A percentile compares a stretch with the other conserved stretches of the same genome.
These are phyloP conservation scores for Pantherophis vulpinus DNA, from an alignment of 2,797 vertebrate species.

Conservation along the genomic window DNA sequence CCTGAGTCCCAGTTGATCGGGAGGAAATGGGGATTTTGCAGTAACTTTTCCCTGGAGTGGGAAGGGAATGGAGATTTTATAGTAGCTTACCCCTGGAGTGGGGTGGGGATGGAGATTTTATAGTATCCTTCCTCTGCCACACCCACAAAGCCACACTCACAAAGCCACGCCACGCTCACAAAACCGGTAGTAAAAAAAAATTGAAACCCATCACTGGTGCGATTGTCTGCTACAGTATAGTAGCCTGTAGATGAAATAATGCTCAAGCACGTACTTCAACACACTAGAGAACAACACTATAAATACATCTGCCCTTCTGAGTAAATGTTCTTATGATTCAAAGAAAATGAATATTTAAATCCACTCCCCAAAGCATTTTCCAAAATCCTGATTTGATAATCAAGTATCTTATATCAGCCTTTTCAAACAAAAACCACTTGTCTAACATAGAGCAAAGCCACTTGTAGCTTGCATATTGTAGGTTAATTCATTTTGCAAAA, in stretches of 20 bases:
- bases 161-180: no score
- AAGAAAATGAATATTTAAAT: constrained; percentile 40
- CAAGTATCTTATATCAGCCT: constrained; percentile 37
- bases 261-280: constrained; percentile 29
- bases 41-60: no score
- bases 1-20: no score
- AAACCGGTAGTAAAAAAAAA: no score
- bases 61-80: no score
- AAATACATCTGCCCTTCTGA: constrained; percentile 39
- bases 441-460: constrained; percentile 22
- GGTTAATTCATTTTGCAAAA: constrained; percentile 54
- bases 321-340: constrained; percentile 41
- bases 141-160: no score
- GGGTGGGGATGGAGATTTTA: no score
- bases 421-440: constrained; percentile 33
- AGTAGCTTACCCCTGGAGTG: no score
- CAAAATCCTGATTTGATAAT: constrained; percentile 45
- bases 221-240: constrained; percentile 10
- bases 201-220: not conserved
- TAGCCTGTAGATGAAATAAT: constrained; percentile 35
- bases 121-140: no score
- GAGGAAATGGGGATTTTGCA: no score
- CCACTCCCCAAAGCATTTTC: constrained; percentile 17
- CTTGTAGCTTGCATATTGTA: constrained; percentile 36
- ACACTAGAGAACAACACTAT: constrained; percentile 46